These are phyloP conservation scores for Leptobrachium leishanense DNA, from an alignment of 2,113 vertebrate species.

Conservation along the genomic window DNA sequence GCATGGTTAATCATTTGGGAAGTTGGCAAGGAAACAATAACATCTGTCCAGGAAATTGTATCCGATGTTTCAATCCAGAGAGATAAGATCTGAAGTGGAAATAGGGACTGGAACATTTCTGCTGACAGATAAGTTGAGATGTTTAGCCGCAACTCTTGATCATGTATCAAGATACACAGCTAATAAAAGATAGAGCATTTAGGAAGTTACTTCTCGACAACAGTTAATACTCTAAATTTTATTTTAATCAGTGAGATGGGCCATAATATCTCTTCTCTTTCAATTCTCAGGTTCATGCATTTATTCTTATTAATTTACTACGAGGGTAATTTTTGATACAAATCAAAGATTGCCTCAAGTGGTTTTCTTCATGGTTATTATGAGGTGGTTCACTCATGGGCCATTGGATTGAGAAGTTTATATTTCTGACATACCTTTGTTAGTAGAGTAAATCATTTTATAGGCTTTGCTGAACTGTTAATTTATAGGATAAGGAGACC, in stretches of 20 bases:
- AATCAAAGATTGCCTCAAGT: too few species aligned
- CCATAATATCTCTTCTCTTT: too few species aligned
- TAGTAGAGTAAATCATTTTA: too few species aligned
- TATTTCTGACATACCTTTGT: too few species aligned
- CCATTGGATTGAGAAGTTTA: too few species aligned
- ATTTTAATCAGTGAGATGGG: conserved; percentile 19
- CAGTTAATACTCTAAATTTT: conserved; percentile 30
- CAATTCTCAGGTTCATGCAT: too few species aligned
- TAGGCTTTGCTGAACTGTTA: too few species aligned
- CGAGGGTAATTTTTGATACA: too few species aligned
- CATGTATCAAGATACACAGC: conserved; percentile 45
- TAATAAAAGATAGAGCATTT: conserved; percentile 38
- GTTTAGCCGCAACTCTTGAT: conserved; percentile 44
- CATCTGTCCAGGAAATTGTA: conserved; percentile 42
- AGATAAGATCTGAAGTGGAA: conserved; percentile 50
- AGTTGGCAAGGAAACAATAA: conserved; percentile 45
- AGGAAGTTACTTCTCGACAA: conserved; percentile 24
- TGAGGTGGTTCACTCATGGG: too few species aligned
- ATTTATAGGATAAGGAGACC: too few species aligned
- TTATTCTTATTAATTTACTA: too few species aligned
- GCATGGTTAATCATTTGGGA: conserved; percentile 48
- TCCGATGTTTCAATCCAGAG: conserved; percentile 37
- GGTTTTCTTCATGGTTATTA: too few species aligned
- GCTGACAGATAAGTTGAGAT: conserved; percentile 46
- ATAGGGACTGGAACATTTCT: conserved; percentile 37